phyloP scores from a whole-genome alignment of 2,797 vertebrate species.

The Iguana delicatissima region DNA sequence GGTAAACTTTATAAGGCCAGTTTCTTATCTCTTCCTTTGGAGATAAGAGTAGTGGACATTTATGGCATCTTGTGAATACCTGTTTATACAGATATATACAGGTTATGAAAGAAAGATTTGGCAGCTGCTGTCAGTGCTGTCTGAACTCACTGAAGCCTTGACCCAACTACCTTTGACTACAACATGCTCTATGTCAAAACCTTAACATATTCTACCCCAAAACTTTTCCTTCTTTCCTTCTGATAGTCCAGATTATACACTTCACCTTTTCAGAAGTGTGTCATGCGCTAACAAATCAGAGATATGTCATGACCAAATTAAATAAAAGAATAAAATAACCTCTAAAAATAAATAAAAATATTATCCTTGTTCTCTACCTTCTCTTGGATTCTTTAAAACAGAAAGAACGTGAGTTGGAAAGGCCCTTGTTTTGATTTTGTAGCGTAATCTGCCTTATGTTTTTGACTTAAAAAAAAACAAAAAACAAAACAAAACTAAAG shows the following conservation, averaged over 20 bases:
- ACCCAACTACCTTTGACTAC: neutral
- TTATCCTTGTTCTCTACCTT: neutral
- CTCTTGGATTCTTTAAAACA: neutral
- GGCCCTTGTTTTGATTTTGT: neutral
- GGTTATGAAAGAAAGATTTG: neutral
- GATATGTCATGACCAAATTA: neutral
- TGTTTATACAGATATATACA: neutral
- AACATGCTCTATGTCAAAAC: neutral
- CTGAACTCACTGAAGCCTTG: neutral
- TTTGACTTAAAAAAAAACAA: neutral
- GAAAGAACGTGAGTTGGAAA: too few relatives aligned
- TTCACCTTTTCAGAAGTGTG: neutral
- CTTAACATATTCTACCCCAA: neutral
- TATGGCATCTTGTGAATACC: neutral
- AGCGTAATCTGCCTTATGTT: accelerated
- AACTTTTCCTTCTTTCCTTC: neutral
- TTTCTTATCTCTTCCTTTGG: neutral
- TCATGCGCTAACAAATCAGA: neutral
- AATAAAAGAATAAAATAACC: too few relatives aligned
- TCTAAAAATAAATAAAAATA: too few relatives aligned
- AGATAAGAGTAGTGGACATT: neutral
- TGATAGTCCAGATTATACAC: neutral
- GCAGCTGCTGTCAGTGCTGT: too few relatives aligned
- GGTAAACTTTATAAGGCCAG: neutral
- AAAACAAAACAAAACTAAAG: neutral